Conservation (phyloP, 2,797 vertebrate genomes). For the Enteromius radiatus region DNA sequence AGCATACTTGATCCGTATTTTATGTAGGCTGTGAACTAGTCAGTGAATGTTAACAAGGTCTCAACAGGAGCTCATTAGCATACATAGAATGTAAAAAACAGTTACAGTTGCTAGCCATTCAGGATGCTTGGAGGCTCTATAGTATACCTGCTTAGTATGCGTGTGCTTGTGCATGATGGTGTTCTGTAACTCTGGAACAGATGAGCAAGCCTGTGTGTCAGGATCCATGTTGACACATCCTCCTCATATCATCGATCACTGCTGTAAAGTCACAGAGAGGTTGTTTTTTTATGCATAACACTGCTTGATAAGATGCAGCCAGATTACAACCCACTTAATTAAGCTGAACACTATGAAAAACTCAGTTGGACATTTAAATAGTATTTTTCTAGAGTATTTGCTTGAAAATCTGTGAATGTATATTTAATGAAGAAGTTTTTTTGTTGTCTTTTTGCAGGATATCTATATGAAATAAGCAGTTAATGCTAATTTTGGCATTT, state of each 20-base stretch:
- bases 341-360: constrained; percentile 19
- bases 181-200: constrained; percentile 12
- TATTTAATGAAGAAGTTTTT: neutral
- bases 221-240: neutral
- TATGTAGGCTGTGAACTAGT: too few species aligned
- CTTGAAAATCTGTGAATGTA: neutral
- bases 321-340: constrained; percentile 49
- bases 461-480: neutral
- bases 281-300: neutral
- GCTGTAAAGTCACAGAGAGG: neutral
- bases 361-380: neutral
- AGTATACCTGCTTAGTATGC: constrained; percentile 1
- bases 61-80: neutral
- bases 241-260: constrained; percentile 11
- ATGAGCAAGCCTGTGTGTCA: constrained; percentile 27
- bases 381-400: neutral
- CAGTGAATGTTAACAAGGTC: neutral
- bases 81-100: neutral
- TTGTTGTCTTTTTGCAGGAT: neutral
- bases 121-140: neutral
- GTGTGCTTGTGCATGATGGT: neutral
- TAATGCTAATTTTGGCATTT: too few species aligned
- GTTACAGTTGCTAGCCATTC: neutral
- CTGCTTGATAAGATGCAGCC: constrained; percentile 26
- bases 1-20: too few species aligned